Conservation (phyloP, 2,888 invertebrate genomes). For the Limnephilus rhombicus region DNA sequence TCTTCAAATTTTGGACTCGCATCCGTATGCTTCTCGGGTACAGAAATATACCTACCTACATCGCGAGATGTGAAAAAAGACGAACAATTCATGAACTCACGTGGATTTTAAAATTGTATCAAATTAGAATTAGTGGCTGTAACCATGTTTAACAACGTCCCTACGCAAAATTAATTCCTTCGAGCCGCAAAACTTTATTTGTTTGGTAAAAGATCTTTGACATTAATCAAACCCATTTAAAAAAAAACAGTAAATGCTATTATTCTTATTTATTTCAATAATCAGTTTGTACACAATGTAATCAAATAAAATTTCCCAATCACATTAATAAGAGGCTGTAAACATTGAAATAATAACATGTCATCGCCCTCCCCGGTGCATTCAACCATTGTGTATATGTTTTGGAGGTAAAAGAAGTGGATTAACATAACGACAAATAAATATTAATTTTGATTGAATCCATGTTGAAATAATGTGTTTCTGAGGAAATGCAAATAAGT, state of each 20-base stretch:
- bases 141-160: too few relatives aligned
- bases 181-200: too few relatives aligned
- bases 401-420: neutral
- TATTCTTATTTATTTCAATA: neutral
- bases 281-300: neutral
- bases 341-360: neutral
- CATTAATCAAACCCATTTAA: neutral
- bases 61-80: too few relatives aligned
- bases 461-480: neutral
- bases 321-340: neutral
- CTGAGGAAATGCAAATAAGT: conserved; percentile 35
- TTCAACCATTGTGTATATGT: neutral
- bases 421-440: neutral
- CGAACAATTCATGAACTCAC: too few relatives aligned
- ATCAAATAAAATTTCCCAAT: neutral
- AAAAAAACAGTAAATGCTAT: neutral
- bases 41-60: too few relatives aligned
- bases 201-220: neutral
- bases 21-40: too few relatives aligned
- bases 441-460: neutral
- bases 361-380: neutral
- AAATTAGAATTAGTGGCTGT: too few relatives aligned
- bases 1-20: too few relatives aligned
- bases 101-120: too few relatives aligned
- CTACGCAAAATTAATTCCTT: too few relatives aligned